phyloP scores from a whole-genome alignment of 2,888 invertebrate genomes.

The Aethes cnicana region DNA sequence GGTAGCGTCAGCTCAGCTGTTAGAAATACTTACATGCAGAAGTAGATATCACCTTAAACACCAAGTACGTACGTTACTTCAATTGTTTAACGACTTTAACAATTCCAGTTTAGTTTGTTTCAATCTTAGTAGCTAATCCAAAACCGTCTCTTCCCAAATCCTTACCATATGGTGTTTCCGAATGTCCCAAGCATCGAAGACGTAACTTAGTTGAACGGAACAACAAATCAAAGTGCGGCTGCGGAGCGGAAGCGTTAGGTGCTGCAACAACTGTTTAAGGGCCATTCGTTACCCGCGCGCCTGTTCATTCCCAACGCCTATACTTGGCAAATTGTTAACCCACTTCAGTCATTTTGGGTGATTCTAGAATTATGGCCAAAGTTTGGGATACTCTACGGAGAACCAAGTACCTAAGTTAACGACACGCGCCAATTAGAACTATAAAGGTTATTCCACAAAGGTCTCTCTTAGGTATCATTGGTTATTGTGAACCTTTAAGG shows the following conservation, averaged over 20 bases:
- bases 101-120: too few species aligned
- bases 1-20: constrained; percentile 9
- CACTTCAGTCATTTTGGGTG: constrained; percentile 11
- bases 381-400: too few species aligned
- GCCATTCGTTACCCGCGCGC: constrained; percentile 60
- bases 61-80: neutral
- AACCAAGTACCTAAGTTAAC: too few species aligned
- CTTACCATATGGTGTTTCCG: constrained; percentile 64
- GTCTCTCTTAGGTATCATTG: too few species aligned
- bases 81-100: too few species aligned
- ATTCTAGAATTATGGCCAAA: constrained; percentile 4
- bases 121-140: too few species aligned
- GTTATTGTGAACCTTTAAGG: too few species aligned
- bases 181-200: constrained; percentile 63
- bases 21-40: constrained; percentile 11
- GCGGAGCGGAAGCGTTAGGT: constrained; percentile 69
- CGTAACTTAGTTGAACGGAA: constrained; percentile 68
- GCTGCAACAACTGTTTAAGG: constrained; percentile 62
- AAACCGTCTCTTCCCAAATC: constrained; percentile 8
- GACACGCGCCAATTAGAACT: too few species aligned
- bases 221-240: constrained; percentile 77
- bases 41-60: constrained; percentile 1
- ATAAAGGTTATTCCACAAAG: too few species aligned
- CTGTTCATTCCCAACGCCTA: constrained; percentile 32
- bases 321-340: constrained; percentile 28